phyloP scores from a whole-genome alignment of 1,140 invertebrate species.

The Theocolax elegans region DNA sequence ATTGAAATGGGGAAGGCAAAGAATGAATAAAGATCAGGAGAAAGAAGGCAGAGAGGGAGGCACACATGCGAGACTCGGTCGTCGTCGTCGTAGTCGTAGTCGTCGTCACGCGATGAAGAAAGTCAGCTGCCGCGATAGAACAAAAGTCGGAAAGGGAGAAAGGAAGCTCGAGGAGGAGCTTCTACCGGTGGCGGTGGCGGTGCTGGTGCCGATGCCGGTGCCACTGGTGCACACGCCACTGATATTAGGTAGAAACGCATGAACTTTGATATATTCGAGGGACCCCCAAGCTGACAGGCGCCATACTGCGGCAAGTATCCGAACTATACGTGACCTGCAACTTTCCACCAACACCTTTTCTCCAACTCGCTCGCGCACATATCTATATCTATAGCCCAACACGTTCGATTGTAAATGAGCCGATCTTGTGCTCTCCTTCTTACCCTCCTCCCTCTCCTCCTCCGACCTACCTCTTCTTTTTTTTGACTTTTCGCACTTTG shows the following conservation, averaged over 20 bases:
- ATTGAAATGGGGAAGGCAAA: slow-evolving; percentile 65
- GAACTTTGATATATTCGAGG: slow-evolving; percentile 66
- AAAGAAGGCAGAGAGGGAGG: slow-evolving; percentile 8
- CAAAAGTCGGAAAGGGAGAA: not conserved
- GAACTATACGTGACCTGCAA: slow-evolving; percentile 67
- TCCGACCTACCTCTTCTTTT: too few species aligned
- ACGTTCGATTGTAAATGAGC: slow-evolving; percentile 35
- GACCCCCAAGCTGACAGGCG: slow-evolving; percentile 44
- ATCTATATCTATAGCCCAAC: not conserved
- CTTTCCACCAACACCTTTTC: slow-evolving; percentile 55
- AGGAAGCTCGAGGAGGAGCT: not conserved
- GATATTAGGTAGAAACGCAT: slow-evolving; percentile 68
- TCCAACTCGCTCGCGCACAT: not conserved
- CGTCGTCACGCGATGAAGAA: slow-evolving; percentile 44
- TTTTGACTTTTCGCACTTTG: slow-evolving; percentile 10
- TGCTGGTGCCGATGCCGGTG: slow-evolving; percentile 28
- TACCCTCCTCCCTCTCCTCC: too few species aligned
- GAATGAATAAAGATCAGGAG: slow-evolving; percentile 66
- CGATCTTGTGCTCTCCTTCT: too few species aligned
- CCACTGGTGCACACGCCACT: slow-evolving; percentile 57
- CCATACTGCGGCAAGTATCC: slow-evolving; percentile 66
- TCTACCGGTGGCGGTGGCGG: slow-evolving; percentile 4
- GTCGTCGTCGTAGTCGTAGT: not conserved
- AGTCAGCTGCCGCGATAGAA: slow-evolving; percentile 41
- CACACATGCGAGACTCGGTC: not conserved